Evolutionary conservation across 30 jellyfish, hydroid and myxozoan species (phyloP).

Genomic region (Hydra vulgaris): DNA sequence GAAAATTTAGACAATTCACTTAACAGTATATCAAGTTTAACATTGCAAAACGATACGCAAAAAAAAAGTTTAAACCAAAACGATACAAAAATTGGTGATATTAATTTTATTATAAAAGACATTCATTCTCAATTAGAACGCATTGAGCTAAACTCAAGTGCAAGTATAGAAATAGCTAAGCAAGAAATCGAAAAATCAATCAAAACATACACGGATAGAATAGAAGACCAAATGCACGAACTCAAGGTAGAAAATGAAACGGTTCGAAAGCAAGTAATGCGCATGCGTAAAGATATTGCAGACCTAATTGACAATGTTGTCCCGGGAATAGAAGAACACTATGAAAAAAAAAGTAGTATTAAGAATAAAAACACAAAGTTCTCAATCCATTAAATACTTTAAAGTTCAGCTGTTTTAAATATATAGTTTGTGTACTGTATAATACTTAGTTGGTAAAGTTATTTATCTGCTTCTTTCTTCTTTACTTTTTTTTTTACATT

Average conservation of each 20-base stretch:
- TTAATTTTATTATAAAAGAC: not conserved
- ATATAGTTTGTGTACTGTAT: no score
- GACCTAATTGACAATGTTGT: not conserved
- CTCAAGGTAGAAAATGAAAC: conserved; percentile 16
- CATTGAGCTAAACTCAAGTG: conserved; percentile 8
- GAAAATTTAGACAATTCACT: not conserved
- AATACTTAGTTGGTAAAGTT: no score
- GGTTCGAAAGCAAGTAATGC: conserved; percentile 26
- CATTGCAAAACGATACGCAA: not conserved
- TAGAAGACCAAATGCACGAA: conserved; percentile 14
- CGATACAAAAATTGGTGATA: not conserved
- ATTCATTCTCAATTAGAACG: conserved; percentile 13
- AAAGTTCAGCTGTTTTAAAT: no score
- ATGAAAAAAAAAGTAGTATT: not conserved
- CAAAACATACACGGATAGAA: conserved; percentile 6
- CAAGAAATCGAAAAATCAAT: conserved; percentile 11
- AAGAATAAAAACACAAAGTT: not conserved
- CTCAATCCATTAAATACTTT: not conserved
- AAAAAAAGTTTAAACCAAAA: not conserved
- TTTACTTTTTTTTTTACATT: no score
- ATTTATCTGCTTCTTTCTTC: no score
- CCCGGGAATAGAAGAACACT: not conserved
- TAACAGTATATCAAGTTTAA: not conserved
- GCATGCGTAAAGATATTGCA: conserved; percentile 18
- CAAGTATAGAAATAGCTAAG: not conserved